Evolutionary conservation across 2,888 invertebrate genomes (phyloP), one percentile per base, ranked within the genome.

Genomic region (Cephus spinipes): DNA sequence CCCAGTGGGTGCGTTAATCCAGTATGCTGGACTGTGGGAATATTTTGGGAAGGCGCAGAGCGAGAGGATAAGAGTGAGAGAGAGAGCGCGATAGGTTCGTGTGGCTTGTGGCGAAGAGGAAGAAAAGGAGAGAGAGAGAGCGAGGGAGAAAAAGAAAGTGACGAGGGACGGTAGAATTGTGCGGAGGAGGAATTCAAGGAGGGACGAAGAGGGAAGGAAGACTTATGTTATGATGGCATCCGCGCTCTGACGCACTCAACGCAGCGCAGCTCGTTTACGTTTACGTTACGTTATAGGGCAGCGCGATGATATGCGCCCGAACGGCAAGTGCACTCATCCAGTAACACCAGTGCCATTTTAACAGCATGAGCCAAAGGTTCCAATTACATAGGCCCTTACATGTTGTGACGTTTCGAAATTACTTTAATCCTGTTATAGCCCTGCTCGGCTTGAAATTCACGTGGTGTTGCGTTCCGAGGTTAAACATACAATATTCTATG

Each of bases 1-100:
- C 85, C 85, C 83, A 82, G 79, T 85, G 85, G 85, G 85, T 87
- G 85, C 87, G 86, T 86, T 87, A 86, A 87, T 86, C 87, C 87
- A 78, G 80, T 76, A 79, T 81, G 83, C 78, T 78, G 82, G 81
- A 85, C 86, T 87, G 88, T 88, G 86, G 87, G 88, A 87, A 74
- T 69, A 75, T 71, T 71, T 71, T 36, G 79, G 77, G 80, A 71
- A 77, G 34, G 71, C 73, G 73, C 32, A 77, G 71, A 75, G 71
- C 74, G 75, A 76, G 32, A 30, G 40, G 68, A 32, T 33, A 73
- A 68, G 73, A 73, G 69, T 33, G 11, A 71, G 75, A 79, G 40
- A 40, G 15, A 40, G 40, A 6, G 23, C 15, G 23, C 40, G 40
- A 40, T 23, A 40, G 40, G 23, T 23, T 55, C 40, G 40, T 55